Conservation (phyloP, 2,113 vertebrate genomes). For the Pelusios castaneus region DNA sequence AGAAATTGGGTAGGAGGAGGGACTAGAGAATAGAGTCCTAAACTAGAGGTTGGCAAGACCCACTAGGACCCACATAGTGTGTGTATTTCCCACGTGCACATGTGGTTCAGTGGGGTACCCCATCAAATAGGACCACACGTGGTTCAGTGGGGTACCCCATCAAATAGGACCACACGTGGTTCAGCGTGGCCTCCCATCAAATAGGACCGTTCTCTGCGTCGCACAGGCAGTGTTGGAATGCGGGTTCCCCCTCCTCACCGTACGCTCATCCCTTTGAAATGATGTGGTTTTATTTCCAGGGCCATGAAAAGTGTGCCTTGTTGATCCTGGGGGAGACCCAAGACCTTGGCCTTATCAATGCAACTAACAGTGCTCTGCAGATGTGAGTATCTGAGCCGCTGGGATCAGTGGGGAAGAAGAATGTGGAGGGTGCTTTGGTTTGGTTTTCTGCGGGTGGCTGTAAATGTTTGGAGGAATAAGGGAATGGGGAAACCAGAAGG, state of each 20-base stretch:
- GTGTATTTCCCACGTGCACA: background rate
- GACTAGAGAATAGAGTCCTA: background rate
- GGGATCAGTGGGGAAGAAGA: background rate
- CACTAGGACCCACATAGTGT: background rate
- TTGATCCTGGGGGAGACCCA: constrained; percentile 94
- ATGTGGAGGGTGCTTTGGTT: background rate
- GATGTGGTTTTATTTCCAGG: constrained; percentile 74
- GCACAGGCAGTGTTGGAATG: background rate
- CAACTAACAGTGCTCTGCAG: constrained; percentile 92
- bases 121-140: background rate
- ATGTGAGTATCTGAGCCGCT: constrained; percentile 85
- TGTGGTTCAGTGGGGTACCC: background rate
- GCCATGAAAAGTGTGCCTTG: constrained; percentile 98
- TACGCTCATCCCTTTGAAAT: rapidly evolving
- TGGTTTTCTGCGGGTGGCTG: background rate
- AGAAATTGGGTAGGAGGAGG: background rate
- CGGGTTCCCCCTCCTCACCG: background rate
- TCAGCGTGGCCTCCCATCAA: too few relatives aligned
- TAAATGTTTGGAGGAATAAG: background rate
- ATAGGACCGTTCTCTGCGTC: background rate
- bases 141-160: background rate
- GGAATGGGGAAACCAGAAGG: background rate
- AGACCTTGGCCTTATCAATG: constrained; percentile 95
- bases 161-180: too few relatives aligned
- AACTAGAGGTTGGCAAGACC: background rate